These are phyloP conservation scores for Nephila pilipes DNA, from an alignment of 1,140 invertebrate genomes.

Conservation along the genomic window DNA sequence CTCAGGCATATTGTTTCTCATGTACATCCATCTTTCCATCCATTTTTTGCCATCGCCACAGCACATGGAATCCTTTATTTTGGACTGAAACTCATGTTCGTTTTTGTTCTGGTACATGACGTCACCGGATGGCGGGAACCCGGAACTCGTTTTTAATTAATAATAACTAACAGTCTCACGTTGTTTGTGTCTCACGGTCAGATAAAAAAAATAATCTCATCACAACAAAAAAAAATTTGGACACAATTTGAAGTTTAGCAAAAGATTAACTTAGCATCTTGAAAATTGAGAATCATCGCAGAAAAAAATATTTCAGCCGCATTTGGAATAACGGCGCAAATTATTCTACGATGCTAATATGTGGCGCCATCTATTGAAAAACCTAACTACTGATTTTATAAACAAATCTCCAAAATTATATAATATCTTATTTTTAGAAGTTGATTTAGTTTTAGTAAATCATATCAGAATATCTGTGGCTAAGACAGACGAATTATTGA, in stretches of 20 bases:
- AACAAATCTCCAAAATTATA: neutral
- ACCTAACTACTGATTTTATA: neutral
- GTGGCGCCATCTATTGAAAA: neutral
- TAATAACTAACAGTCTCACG: neutral
- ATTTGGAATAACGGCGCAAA: constrained; percentile 23
- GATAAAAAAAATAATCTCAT: neutral
- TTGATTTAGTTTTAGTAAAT: no score
- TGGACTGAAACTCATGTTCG: constrained; percentile 70
- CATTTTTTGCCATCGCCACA: constrained; percentile 38
- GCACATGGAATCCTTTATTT: constrained; percentile 71
- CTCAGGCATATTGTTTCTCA: constrained; percentile 12
- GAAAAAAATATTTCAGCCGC: neutral
- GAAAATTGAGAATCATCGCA: neutral
- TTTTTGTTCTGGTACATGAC: constrained; percentile 70
- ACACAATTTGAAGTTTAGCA: neutral
- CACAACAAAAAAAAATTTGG: neutral
- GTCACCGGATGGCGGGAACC: constrained; percentile 76
- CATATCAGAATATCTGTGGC: no score
- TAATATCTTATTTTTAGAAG: neutral
- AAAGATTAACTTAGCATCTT: neutral
- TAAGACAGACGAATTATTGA: no score
- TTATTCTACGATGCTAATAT: neutral
- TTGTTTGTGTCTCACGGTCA: neutral
- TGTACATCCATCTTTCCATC: constrained; percentile 23
- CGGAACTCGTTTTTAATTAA: constrained; percentile 73